Percentiles rank a stretch among this genome's conserved stretches.
These are phyloP conservation scores for Tuberolachnus salignus DNA, from an alignment of 2,888 invertebrate genomes.

Conservation along the genomic window DNA sequence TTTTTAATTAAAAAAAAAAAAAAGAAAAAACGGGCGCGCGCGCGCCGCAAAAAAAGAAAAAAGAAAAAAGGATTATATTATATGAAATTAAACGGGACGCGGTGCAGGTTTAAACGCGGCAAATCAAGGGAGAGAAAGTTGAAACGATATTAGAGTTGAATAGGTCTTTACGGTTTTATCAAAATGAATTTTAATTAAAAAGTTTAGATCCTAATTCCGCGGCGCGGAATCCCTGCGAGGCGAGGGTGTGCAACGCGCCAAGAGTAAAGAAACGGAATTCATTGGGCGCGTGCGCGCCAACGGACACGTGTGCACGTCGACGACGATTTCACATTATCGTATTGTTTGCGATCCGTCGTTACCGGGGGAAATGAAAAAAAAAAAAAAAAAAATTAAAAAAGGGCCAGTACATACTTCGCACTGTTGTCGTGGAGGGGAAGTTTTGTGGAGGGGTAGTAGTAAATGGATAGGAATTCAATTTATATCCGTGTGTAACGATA, in stretches of 20 bases:
- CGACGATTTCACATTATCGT: too few species aligned
- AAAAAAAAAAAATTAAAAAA: too few species aligned
- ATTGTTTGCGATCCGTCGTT: too few species aligned
- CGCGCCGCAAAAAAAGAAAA: too few species aligned
- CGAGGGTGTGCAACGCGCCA: background rate
- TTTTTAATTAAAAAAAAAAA: slow-evolving; percentile 45
- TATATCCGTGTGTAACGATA: too few species aligned
- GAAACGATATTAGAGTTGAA: background rate
- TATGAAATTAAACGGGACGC: slow-evolving; percentile 17
- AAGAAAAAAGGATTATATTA: slow-evolving; percentile 33
- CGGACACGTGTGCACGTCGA: background rate
- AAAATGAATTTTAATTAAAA: slow-evolving; percentile 47
- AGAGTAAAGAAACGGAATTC: slow-evolving; percentile 24
- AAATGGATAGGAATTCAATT: too few species aligned
- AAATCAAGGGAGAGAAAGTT: slow-evolving; percentile 30
- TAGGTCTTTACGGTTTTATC: slow-evolving; percentile 10
- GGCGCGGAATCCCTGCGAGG: too few species aligned
- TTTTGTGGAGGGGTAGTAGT: too few species aligned
- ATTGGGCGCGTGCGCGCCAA: slow-evolving; percentile 8
- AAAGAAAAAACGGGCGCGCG: too few species aligned
- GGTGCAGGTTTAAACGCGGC: slow-evolving; percentile 1
- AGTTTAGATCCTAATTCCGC: slow-evolving; percentile 16
- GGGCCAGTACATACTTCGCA: too few species aligned
- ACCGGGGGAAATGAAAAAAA: too few species aligned
- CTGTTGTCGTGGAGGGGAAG: too few species aligned